These are phyloP conservation scores for Neoarius graeffei DNA, from an alignment of 2,113 vertebrate genomes.

Conservation along the genomic window DNA sequence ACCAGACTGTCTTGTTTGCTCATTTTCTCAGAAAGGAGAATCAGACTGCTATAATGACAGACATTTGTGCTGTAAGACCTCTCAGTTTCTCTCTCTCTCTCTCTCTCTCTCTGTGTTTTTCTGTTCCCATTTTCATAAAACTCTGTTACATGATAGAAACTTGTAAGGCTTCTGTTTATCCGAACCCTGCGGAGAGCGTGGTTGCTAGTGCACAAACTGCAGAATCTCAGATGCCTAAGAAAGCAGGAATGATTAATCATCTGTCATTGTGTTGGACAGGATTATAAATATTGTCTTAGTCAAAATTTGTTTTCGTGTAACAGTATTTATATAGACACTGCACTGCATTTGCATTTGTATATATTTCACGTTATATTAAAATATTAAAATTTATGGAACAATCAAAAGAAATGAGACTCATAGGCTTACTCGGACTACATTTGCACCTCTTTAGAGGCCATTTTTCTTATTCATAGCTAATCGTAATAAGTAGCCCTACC, in stretches of 20 bases:
- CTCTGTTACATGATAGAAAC: background rate
- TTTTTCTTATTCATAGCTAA: background rate
- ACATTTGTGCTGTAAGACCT: conserved; percentile 22
- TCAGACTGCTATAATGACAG: conserved; percentile 8
- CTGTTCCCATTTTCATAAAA: background rate
- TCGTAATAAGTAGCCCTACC: background rate
- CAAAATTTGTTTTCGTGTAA: background rate
- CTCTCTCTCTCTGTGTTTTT: background rate
- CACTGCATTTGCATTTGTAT: background rate
- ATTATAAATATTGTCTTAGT: conserved; percentile 1
- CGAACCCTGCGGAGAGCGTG: background rate
- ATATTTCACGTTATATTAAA: background rate
- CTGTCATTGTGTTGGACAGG: background rate
- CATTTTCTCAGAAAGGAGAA: conserved; percentile 14
- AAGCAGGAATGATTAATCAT: conserved; percentile 24
- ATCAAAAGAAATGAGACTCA: background rate
- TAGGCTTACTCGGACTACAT: background rate
- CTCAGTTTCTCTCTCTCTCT: background rate
- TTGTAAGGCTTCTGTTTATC: conserved; percentile 6
- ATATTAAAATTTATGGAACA: background rate
- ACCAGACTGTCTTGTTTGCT: conserved; percentile 18
- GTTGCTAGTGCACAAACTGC: conserved; percentile 20
- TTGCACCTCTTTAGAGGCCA: background rate
- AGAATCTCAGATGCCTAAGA: conserved; percentile 2
- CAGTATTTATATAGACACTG: background rate